Evolutionary conservation across 2,113 vertebrate genomes (phyloP).

Genomic region (Polypterus senegalus): DNA sequence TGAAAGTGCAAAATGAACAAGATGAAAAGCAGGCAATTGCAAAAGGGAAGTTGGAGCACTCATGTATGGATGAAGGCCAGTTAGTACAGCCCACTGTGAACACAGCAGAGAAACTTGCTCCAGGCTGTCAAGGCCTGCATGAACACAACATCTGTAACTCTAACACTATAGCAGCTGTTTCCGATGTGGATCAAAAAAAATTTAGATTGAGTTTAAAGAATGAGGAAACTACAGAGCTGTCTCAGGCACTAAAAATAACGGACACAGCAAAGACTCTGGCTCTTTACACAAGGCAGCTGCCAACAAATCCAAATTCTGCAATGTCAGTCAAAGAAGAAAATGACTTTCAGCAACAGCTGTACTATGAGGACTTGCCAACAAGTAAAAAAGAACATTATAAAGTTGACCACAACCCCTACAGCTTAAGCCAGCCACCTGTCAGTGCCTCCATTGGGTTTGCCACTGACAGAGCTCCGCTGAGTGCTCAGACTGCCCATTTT

Average conservation of each 20-base stretch:
- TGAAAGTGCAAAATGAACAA: too few relatives aligned
- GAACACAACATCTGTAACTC: too few relatives aligned
- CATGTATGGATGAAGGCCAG: too few relatives aligned
- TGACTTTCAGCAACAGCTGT: constrained; percentile 17
- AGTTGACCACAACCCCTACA: constrained; percentile 16
- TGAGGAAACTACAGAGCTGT: background rate
- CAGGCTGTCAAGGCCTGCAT: too few relatives aligned
- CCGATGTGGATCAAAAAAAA: background rate
- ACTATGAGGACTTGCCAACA: constrained; percentile 25
- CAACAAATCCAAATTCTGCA: constrained; percentile 10
- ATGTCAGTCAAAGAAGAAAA: background rate
- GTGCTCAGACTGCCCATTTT: too few relatives aligned
- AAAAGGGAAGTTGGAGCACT: too few relatives aligned
- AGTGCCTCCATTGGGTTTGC: background rate
- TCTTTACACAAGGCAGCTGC: constrained; percentile 28
- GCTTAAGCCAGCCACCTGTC: constrained; percentile 20
- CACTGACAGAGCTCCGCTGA: too few relatives aligned
- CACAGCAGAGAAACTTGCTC: too few relatives aligned
- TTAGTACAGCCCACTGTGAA: too few relatives aligned
- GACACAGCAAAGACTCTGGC: constrained; percentile 32
- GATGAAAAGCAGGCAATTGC: too few relatives aligned
- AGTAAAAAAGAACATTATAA: constrained; percentile 14
- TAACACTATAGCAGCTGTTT: too few relatives aligned
- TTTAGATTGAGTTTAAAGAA: background rate
- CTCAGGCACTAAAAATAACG: constrained; percentile 28